Percentiles rank a stretch among this genome's conserved stretches.
phyloP scores from a whole-genome alignment of 2,888 invertebrate genomes.

The Plemyria rubiginata region DNA sequence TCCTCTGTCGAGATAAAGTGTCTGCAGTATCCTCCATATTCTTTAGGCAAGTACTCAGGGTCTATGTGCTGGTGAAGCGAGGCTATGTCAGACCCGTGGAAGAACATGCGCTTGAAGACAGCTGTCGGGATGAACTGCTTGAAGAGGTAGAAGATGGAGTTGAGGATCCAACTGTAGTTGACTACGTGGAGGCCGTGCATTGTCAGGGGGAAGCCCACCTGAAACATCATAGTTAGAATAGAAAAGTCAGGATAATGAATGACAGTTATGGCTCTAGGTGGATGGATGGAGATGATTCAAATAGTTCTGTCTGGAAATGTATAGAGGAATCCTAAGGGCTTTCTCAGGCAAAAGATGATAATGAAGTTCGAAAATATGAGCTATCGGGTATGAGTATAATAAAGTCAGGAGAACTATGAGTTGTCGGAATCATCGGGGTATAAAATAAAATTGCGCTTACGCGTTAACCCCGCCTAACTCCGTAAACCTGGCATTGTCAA shows the following conservation, averaged over 20 bases:
- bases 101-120: conserved; percentile 83
- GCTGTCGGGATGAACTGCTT: conserved; percentile 89
- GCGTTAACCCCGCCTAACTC: background rate
- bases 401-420: too few species aligned
- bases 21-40: conserved; percentile 76
- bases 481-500: background rate
- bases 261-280: too few species aligned
- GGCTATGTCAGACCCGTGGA: conserved; percentile 70
- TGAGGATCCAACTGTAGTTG: conserved; percentile 91
- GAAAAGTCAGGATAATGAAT: too few species aligned
- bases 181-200: conserved; percentile 90
- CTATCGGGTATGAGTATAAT: too few species aligned
- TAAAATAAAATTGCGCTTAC: background rate
- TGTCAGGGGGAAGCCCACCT: conserved; percentile 90
- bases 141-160: conserved; percentile 89
- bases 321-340: too few species aligned
- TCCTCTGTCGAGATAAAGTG: conserved; percentile 86
- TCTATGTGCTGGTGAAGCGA: conserved; percentile 71
- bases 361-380: too few species aligned
- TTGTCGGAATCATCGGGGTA: too few species aligned
- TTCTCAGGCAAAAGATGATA: too few species aligned
- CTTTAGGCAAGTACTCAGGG: conserved; percentile 67
- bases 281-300: too few species aligned
- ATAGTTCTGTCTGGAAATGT: too few species aligned
- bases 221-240: conserved; percentile 19